Percentiles rank a stretch among this genome's conserved stretches.
These are phyloP conservation scores for Galleria mellonella DNA, from an alignment of 1,140 invertebrate genomes.

Conservation along the genomic window DNA sequence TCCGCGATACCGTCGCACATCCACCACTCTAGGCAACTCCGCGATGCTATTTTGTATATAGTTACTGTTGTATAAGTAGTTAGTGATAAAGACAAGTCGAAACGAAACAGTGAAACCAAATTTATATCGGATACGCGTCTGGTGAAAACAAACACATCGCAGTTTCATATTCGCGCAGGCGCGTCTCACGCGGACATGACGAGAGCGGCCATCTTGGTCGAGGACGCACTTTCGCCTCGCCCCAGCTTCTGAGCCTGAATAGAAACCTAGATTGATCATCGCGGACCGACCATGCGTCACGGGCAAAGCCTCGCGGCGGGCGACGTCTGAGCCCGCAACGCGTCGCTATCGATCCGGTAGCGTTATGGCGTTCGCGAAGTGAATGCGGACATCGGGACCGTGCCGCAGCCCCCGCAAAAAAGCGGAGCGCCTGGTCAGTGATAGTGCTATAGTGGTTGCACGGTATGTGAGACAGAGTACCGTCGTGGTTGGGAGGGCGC, in stretches of 20 bases:
- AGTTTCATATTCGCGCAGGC: slow-evolving; percentile 59
- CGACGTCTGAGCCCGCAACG: slow-evolving; percentile 62
- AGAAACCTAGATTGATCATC: slow-evolving; percentile 16
- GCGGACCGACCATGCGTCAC: slow-evolving; percentile 36
- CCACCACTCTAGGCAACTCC: slow-evolving; percentile 23
- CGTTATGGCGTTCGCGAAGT: slow-evolving; percentile 63
- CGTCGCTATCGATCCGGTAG: slow-evolving; percentile 66
- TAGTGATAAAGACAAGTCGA: slow-evolving; percentile 16
- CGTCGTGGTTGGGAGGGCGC: slow-evolving; percentile 36
- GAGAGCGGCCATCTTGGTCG: slow-evolving; percentile 65
- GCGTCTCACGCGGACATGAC: slow-evolving; percentile 58
- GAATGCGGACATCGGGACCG: slow-evolving; percentile 65
- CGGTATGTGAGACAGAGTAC: slow-evolving; percentile 57
- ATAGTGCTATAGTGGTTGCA: slow-evolving; percentile 43
- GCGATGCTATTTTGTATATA: slow-evolving; percentile 21
- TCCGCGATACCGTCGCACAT: slow-evolving; percentile 30
- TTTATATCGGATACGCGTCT: slow-evolving; percentile 14
- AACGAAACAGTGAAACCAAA: slow-evolving; percentile 6
- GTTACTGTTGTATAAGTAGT: slow-evolving; percentile 8
- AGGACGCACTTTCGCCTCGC: slow-evolving; percentile 68
- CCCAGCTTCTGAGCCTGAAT: slow-evolving; percentile 43
- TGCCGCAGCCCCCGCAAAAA: slow-evolving; percentile 34
- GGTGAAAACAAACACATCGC: slow-evolving; percentile 66
- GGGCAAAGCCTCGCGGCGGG: slow-evolving; percentile 36
- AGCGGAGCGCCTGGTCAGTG: slow-evolving; percentile 36